Conservation (phyloP, 1,140 invertebrate species). For the Augochlora pura region DNA sequence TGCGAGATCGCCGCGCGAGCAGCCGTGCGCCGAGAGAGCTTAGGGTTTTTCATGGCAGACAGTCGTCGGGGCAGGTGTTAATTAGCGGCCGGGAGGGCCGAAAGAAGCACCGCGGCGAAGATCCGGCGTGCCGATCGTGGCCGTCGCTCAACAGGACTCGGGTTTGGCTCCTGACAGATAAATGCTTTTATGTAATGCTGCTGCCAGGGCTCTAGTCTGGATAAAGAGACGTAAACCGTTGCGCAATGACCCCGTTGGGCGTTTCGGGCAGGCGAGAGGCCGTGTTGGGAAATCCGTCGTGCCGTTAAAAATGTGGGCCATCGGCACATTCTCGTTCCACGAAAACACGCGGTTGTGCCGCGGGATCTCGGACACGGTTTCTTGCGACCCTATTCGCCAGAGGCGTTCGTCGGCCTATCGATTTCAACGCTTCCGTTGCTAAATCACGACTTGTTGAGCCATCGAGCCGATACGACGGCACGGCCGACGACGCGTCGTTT, state of each 20-base stretch:
- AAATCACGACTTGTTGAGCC: neutral
- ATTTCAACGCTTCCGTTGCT: neutral
- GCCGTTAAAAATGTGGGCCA: slow-evolving; percentile 68
- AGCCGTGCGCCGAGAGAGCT: no score
- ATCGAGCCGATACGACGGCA: neutral
- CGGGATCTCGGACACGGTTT: neutral
- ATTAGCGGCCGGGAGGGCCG: neutral
- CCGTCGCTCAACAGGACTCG: slow-evolving; percentile 29
- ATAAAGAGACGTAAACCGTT: slow-evolving; percentile 51
- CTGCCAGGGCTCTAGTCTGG: slow-evolving; percentile 50
- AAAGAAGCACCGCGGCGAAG: neutral
- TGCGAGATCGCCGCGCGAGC: no score
- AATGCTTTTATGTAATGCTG: slow-evolving; percentile 47
- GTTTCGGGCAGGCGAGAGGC: slow-evolving; percentile 28
- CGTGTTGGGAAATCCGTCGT: slow-evolving; percentile 57
- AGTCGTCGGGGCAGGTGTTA: no score
- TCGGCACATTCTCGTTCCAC: slow-evolving; percentile 55
- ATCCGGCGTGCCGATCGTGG: neutral
- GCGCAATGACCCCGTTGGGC: slow-evolving; percentile 49
- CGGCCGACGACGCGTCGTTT: no score
- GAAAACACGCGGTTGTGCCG: slow-evolving; percentile 47
- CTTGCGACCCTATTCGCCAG: neutral
- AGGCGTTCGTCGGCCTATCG: neutral
- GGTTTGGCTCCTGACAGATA: slow-evolving; percentile 39
- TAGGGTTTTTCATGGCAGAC: no score